Conservation (phyloP, 2,113 vertebrate species). For the Sylvietta virens region DNA sequence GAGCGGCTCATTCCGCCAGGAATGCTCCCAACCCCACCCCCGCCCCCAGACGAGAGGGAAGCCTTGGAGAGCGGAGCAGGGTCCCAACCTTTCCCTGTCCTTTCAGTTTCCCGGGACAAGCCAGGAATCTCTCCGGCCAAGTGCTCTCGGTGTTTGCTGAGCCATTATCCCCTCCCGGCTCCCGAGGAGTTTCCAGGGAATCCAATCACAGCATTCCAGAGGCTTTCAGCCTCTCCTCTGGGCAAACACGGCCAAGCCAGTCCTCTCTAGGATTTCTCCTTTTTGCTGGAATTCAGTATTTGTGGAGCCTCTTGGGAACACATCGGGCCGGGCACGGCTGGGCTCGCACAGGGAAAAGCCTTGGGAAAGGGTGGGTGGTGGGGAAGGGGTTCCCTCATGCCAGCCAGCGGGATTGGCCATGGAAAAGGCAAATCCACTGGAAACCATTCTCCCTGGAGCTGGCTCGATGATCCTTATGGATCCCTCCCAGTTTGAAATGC, state of each 20-base stretch:
- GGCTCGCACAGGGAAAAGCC: neutral
- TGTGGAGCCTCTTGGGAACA: neutral
- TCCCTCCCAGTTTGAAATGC: neutral
- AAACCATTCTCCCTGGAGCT: neutral
- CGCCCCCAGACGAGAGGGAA: neutral
- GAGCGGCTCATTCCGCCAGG: neutral
- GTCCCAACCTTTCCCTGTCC: neutral
- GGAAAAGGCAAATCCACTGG: neutral
- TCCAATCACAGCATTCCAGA: slow-evolving; percentile 33
- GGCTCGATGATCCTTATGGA: fast-evolving
- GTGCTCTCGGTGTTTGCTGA: slow-evolving; percentile 17
- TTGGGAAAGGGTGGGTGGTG: neutral
- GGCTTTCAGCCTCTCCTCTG: slow-evolving; percentile 24
- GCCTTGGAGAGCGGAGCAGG: fast-evolving
- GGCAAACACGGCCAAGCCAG: neutral
- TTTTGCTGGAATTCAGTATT: neutral
- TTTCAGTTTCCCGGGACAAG: neutral
- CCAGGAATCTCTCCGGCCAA: neutral
- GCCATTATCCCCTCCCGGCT: slow-evolving; percentile 3
- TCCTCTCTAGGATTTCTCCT: neutral
- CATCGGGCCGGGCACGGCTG: fast-evolving
- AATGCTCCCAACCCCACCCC: neutral
- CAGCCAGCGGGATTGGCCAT: neutral
- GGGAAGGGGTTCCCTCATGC: neutral
- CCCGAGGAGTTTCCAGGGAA: slow-evolving; percentile 3